A percentile compares a stretch with the other conserved stretches of the same genome.
Evolutionary conservation across 2,888 invertebrate species (phyloP).

Genomic region (Pogonocherus hispidulus): DNA sequence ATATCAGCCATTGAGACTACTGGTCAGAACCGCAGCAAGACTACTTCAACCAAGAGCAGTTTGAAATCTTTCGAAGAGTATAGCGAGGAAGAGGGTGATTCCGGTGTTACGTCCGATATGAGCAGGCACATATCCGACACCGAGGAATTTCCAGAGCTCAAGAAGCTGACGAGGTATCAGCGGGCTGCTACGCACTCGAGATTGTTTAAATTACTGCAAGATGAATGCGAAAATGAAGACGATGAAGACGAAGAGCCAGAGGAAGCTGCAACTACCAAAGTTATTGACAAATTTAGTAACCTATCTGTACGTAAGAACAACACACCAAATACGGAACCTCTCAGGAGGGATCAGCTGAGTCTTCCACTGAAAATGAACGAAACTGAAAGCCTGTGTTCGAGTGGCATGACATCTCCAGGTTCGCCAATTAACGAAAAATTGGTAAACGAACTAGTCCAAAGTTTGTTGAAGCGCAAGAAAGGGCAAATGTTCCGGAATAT

Average conservation of each 20-base stretch:
- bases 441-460: conserved; percentile 74
- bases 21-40: conserved; percentile 50
- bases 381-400: conserved; percentile 71
- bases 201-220: conserved; percentile 77
- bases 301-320: conserved; percentile 44
- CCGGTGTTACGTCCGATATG: conserved; percentile 80
- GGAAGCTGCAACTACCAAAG: conserved; percentile 40
- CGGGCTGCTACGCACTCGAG: conserved; percentile 82
- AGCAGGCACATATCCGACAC: conserved; percentile 78
- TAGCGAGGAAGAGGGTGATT: conserved; percentile 74
- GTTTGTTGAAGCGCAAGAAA: conserved; percentile 72
- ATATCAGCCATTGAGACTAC: conserved; percentile 52
- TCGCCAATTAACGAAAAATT: conserved; percentile 71
- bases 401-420: conserved; percentile 71
- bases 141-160: conserved; percentile 75
- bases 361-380: conserved; percentile 70
- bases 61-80: conserved; percentile 66
- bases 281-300: conserved; percentile 46
- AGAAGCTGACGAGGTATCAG: conserved; percentile 75
- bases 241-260: conserved; percentile 51
- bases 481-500: conserved; percentile 71
- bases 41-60: conserved; percentile 59
- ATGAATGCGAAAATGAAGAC: conserved; percentile 70
- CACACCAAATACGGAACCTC: conserved; percentile 63
- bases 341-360: conserved; percentile 70